Evolutionary conservation across 2,113 vertebrate genomes (phyloP), one percentile per base, ranked within the genome.

Genomic region (Alosa alosa): DNA sequence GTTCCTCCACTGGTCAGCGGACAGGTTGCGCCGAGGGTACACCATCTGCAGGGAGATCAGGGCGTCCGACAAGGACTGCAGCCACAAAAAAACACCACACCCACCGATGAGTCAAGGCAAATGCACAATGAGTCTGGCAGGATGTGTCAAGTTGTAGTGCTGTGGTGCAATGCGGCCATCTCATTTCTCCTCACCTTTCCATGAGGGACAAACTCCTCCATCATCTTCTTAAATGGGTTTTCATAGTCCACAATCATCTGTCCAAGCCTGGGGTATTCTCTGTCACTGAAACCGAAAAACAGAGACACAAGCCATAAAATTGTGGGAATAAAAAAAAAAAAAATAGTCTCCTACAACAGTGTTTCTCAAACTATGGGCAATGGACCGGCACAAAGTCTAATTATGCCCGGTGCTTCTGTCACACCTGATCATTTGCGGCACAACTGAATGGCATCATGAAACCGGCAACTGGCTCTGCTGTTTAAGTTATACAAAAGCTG

Each of bases 161-260:
- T 1, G 20, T 9, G n/a, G n/a, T 72, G 25, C 64, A 31, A 68
- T 78, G 13, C 11, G 41, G 41, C 31, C 31, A 31, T 36, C 68
- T 75, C 9, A 44, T 18, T 3, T 18, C n/a, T 57, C 31, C 36
- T 86, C 93, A 99, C 98, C 96, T 99, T 99, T 93, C 97, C 97
- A 83, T 99, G 98, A 84, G 98, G 98, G 88, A 99, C 97, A 95
- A 99, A 99, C 93, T 99, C 98, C 94, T 99, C 98, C 98, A 99
- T 99, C 98, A 99, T 97, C 94, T 99, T 99, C 94, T 99, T 99
- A 92, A 99, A 92, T 72, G 98, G 97, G 87, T 99, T 99, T 93
- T 99, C 97, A 93, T 99, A 99, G 93, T 99, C 98, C 91, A 99
- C 98, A 88, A 99, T 99, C 98, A 99, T 99, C 94, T 99, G 98